Conservation (phyloP, 2,888 invertebrate genomes). For the Cyaniris semiargus region DNA sequence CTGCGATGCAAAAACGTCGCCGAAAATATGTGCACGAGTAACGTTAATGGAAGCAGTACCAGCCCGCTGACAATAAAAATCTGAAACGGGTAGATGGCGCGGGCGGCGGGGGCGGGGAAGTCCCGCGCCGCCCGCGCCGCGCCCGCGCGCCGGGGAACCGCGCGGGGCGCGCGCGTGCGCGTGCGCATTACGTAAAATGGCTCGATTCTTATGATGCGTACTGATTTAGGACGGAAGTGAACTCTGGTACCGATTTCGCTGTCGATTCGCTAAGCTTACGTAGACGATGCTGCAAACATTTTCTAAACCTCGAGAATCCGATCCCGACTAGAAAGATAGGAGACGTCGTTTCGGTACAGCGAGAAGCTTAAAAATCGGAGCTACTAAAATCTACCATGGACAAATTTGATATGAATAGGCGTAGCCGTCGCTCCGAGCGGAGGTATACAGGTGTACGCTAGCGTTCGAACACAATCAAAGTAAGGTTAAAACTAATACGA, state of each 20-base stretch:
- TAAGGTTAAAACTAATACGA: conserved; percentile 56
- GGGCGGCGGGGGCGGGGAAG: conserved; percentile 47
- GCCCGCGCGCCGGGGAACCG: conserved; percentile 75
- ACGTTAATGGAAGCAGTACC: conserved; percentile 73
- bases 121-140: conserved; percentile 50
- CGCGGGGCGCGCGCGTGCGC: conserved; percentile 70
- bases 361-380: conserved; percentile 77
- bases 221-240: conserved; percentile 81
- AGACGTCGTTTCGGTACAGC: conserved; percentile 67
- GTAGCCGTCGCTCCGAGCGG: conserved; percentile 75
- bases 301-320: conserved; percentile 67
- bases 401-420: conserved; percentile 80
- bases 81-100: conserved; percentile 39
- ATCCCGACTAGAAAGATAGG: conserved; percentile 63
- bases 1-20: conserved; percentile 41
- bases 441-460: conserved; percentile 66
- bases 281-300: conserved; percentile 75
- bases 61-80: conserved; percentile 65
- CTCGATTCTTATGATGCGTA: conserved; percentile 80
- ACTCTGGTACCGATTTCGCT: conserved; percentile 79
- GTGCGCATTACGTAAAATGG: conserved; percentile 81
- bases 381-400: conserved; percentile 78
- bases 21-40: conserved; percentile 59
- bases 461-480: conserved; percentile 60
- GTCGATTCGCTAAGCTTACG: conserved; percentile 78